Conservation (phyloP, 2,797 vertebrate genomes). For the Propithecus perrieri region DNA sequence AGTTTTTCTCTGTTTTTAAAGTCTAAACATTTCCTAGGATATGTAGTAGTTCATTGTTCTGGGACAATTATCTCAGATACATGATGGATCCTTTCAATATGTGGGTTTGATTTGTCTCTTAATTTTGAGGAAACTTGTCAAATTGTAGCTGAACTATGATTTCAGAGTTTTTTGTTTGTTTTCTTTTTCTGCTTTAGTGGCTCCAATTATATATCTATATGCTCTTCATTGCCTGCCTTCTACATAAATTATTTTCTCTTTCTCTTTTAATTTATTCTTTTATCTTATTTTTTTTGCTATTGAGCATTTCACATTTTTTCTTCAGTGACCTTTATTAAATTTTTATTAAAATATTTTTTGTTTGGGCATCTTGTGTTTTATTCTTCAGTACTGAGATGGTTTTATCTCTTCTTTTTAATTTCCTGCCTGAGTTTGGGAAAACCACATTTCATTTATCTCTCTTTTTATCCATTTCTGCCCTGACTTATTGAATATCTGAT, state of each 20-base stretch:
- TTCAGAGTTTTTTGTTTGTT: not conserved
- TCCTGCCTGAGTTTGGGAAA: not conserved
- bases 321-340: not conserved
- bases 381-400: not conserved
- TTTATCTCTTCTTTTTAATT: not conserved
- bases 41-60: not conserved
- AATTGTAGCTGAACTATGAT: not conserved
- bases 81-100: not conserved
- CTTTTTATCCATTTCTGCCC: not conserved
- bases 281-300: not conserved
- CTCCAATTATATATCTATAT: not conserved
- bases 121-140: not conserved
- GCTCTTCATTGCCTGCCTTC: not conserved
- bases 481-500: not conserved
- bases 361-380: not conserved
- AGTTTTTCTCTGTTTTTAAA: not conserved
- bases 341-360: not conserved
- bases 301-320: not conserved
- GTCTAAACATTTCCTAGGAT: not conserved
- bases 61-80: not conserved
- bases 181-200: not conserved
- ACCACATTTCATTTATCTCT: not conserved
- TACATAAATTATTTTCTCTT: not conserved
- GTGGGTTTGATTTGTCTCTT: not conserved
- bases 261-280: not conserved